Percentiles rank a stretch among this genome's conserved stretches.
phyloP scores from a whole-genome alignment of 2,888 invertebrate genomes.

The Erynnis tages region DNA sequence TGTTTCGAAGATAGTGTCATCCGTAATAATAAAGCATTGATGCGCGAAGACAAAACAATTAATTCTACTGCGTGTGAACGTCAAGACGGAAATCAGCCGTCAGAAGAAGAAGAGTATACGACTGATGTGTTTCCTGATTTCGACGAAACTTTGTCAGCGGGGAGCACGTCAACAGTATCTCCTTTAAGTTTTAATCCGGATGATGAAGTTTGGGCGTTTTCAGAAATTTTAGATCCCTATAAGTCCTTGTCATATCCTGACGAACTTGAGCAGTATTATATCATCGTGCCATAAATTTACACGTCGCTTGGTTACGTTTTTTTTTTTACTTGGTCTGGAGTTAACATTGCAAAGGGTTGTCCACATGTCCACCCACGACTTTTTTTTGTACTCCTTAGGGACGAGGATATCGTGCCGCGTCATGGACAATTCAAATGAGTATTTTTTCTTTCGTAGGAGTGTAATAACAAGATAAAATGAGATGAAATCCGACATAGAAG shows the following conservation, averaged over 20 bases:
- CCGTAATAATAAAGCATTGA: constrained; percentile 11
- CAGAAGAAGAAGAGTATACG: constrained; percentile 34
- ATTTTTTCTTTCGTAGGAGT: too few species aligned
- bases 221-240: constrained; percentile 29
- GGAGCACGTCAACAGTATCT: constrained; percentile 30
- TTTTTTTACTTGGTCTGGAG: too few species aligned
- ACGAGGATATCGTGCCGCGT: too few species aligned
- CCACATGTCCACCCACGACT: too few species aligned
- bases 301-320: not conserved
- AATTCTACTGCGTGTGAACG: not conserved
- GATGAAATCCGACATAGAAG: too few species aligned
- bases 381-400: too few species aligned
- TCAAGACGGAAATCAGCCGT: not conserved
- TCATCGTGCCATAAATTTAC: constrained; percentile 24
- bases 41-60: not conserved
- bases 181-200: constrained; percentile 12
- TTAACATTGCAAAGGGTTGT: too few species aligned
- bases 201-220: constrained; percentile 28
- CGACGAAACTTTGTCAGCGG: constrained; percentile 22
- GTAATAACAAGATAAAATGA: too few species aligned
- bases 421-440: too few species aligned
- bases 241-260: constrained; percentile 28
- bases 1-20: constrained; percentile 10
- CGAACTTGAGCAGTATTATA: constrained; percentile 38
- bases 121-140: constrained; percentile 34